Evolutionary conservation across 2,113 vertebrate species (phyloP).

Genomic region (Tyto alba): DNA sequence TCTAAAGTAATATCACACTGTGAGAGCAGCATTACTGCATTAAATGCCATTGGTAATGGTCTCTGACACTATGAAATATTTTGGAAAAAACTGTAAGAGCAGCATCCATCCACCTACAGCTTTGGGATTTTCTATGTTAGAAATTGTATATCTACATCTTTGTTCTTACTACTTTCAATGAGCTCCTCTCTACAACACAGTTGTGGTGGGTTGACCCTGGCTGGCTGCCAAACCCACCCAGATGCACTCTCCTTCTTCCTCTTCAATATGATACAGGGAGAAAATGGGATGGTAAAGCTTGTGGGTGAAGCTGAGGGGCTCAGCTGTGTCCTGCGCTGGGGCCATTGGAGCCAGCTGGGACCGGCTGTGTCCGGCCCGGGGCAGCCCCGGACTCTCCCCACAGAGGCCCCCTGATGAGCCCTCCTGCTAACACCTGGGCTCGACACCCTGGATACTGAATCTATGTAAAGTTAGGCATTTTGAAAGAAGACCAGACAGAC

Average conservation of each 20-base stretch:
- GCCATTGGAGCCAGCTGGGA: too few relatives aligned
- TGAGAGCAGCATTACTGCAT: not conserved
- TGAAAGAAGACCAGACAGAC: not conserved
- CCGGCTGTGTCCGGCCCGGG: too few relatives aligned
- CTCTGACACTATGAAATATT: not conserved
- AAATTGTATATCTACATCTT: not conserved
- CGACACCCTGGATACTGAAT: not conserved
- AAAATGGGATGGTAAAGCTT: not conserved
- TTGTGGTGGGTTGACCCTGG: not conserved
- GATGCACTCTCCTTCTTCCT: not conserved
- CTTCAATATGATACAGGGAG: not conserved
- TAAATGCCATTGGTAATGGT: not conserved
- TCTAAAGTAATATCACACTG: not conserved
- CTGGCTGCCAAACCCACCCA: not conserved
- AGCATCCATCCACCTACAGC: not conserved
- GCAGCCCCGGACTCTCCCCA: too few relatives aligned
- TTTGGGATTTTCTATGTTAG: not conserved
- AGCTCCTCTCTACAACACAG: not conserved
- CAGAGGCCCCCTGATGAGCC: too few relatives aligned
- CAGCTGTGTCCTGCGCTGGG: too few relatives aligned
- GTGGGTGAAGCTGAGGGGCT: not conserved
- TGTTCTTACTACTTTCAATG: not conserved
- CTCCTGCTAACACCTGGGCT: rapidly evolving
- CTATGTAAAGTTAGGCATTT: not conserved
- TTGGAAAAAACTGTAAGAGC: not conserved